Conservation (phyloP, 2,797 vertebrate species). For the Carapus acus region DNA sequence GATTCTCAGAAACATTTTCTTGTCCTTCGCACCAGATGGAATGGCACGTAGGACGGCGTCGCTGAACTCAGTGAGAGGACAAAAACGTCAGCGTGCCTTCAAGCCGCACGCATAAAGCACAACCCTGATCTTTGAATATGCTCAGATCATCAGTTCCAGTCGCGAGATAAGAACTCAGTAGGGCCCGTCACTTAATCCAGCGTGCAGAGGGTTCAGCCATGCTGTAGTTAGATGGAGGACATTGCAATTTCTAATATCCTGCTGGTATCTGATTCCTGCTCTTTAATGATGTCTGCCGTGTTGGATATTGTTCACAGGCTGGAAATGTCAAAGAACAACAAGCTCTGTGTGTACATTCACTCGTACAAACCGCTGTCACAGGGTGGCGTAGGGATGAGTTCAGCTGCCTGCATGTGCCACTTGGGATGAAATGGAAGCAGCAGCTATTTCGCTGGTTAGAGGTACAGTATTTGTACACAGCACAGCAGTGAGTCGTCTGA, state of each 20-base stretch:
- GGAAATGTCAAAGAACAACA: not conserved
- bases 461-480: no score
- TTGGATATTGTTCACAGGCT: not conserved
- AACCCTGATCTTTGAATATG: not conserved
- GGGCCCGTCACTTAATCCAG: not conserved
- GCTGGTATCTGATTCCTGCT: not conserved
- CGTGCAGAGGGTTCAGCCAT: not conserved
- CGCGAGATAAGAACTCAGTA: not conserved
- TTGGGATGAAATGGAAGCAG: not conserved
- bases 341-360: not conserved
- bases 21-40: no score
- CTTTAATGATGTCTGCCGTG: not conserved
- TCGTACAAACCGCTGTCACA: no score
- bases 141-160: not conserved
- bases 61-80: no score
- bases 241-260: not conserved
- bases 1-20: no score
- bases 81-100: not conserved
- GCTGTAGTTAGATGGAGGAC: not conserved
- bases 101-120: not conserved
- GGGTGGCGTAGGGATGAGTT: no score
- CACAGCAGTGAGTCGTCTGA: no score
- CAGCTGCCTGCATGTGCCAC: not conserved
- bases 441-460: no score
- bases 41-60: no score